These are phyloP conservation scores for Spongilla lacustris DNA, from an alignment of 37 sponge, comb jelly and placozoan species.

Conservation along the genomic window DNA sequence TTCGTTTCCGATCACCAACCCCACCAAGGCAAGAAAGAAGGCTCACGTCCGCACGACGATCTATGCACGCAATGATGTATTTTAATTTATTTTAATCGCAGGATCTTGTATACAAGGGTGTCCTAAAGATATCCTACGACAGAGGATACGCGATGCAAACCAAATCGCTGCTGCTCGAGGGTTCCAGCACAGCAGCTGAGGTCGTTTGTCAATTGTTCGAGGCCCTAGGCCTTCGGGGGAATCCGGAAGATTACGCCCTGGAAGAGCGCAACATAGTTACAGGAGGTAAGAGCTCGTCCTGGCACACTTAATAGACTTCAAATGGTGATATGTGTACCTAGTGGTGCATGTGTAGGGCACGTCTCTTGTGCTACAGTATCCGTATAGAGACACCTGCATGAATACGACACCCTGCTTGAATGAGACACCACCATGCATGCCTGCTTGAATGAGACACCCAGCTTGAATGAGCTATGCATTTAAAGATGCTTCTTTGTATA, in stretches of 20 bases:
- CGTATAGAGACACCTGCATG: too few relatives aligned
- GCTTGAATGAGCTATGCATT: too few relatives aligned
- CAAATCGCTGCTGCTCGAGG: slow-evolving; percentile 66
- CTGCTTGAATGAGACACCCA: too few relatives aligned
- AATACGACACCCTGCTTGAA: too few relatives aligned
- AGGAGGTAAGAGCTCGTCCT: slow-evolving; percentile 46
- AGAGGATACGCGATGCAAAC: slow-evolving; percentile 78
- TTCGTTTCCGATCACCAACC: slow-evolving; percentile 50
- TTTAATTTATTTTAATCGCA: background rate
- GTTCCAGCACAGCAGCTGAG: slow-evolving; percentile 48
- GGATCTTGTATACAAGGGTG: slow-evolving; percentile 70
- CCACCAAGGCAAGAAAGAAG: slow-evolving; percentile 10
- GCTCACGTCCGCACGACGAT: background rate
- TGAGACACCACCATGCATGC: too few relatives aligned
- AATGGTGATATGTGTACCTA: too few relatives aligned
- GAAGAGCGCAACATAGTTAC: slow-evolving; percentile 72
- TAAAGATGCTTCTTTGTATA: too few relatives aligned
- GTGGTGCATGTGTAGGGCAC: too few relatives aligned
- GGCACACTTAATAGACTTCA: background rate
- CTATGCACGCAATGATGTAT: background rate
- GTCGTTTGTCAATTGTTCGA: slow-evolving; percentile 63
- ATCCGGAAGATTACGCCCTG: slow-evolving; percentile 56
- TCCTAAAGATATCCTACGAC: slow-evolving; percentile 75
- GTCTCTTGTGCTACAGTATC: too few relatives aligned
- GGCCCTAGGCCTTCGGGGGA: slow-evolving; percentile 59